phyloP scores from a whole-genome alignment of 2,113 vertebrate genomes.

The Pipa parva region DNA sequence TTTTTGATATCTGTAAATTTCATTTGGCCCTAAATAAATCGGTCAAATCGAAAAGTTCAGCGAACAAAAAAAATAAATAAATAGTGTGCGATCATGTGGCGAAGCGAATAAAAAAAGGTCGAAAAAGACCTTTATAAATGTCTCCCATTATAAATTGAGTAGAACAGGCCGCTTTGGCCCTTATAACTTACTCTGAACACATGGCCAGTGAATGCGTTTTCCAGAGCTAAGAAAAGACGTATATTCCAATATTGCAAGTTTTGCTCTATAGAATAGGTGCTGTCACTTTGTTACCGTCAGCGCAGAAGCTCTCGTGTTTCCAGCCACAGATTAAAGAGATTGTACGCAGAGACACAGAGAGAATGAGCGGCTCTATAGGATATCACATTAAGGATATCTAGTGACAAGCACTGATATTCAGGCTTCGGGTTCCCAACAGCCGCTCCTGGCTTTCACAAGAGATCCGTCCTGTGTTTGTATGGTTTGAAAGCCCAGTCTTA shows the following conservation, averaged over 20 bases:
- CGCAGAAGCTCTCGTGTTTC: slow-evolving; percentile 26
- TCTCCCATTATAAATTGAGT: no score
- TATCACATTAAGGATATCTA: slow-evolving; percentile 41
- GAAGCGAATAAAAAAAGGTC: no score
- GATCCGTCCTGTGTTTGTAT: slow-evolving; percentile 31
- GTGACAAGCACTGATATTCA: slow-evolving; percentile 41
- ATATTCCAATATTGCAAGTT: slow-evolving; percentile 18
- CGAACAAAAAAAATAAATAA: no score
- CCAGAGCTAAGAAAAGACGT: no score
- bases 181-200: no score
- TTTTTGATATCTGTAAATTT: no score
- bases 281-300: slow-evolving; percentile 14
- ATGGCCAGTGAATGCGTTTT: no score
- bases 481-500: slow-evolving; percentile 23
- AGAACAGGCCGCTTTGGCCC: no score
- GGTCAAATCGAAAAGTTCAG: no score
- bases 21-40: no score
- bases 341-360: slow-evolving; percentile 25
- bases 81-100: no score
- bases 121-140: no score
- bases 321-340: slow-evolving; percentile 34
- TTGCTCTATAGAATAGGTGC: slow-evolving; percentile 15
- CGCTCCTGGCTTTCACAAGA: slow-evolving; percentile 29
- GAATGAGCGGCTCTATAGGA: slow-evolving; percentile 26
- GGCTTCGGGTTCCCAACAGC: slow-evolving; percentile 30